Conservation (phyloP, 2,888 invertebrate genomes). For the Incurvaria masculella region DNA sequence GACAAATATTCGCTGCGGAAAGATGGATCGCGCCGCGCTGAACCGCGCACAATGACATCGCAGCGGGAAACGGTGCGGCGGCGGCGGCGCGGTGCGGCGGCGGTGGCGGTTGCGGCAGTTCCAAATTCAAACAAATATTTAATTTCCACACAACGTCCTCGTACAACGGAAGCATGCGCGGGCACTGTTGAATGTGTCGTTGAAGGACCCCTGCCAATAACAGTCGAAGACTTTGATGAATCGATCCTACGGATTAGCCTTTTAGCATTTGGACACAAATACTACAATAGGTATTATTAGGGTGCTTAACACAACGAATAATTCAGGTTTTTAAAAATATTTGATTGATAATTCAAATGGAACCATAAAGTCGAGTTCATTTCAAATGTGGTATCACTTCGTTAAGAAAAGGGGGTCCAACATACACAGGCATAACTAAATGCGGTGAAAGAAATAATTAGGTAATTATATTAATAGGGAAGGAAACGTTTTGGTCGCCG, state of each 20-base stretch:
- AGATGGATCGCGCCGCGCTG: slow-evolving; percentile 24
- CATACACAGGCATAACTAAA: no score
- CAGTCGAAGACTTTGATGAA: background rate
- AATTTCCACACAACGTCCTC: background rate
- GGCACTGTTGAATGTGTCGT: no score
- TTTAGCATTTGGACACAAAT: no score
- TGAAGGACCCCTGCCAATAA: background rate
- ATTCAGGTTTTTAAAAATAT: no score
- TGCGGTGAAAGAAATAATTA: background rate
- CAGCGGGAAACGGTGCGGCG: slow-evolving; percentile 7
- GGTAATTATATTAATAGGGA: background rate
- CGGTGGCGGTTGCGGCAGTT: slow-evolving; percentile 3
- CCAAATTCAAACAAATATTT: slow-evolving; percentile 1
- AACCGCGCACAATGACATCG: background rate
- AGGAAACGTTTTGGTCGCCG: background rate
- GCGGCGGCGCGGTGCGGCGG: slow-evolving; percentile 7
- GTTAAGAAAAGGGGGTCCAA: no score
- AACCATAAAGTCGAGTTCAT: no score
- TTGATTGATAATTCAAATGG: no score
- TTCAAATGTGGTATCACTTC: no score
- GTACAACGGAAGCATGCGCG: no score
- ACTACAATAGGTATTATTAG: no score
- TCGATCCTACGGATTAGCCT: background rate
- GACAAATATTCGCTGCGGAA: slow-evolving; percentile 30
- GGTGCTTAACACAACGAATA: no score